Evolutionary conservation across 1,140 invertebrate genomes (phyloP).

Genomic region (Drosophila baimaii): DNA sequence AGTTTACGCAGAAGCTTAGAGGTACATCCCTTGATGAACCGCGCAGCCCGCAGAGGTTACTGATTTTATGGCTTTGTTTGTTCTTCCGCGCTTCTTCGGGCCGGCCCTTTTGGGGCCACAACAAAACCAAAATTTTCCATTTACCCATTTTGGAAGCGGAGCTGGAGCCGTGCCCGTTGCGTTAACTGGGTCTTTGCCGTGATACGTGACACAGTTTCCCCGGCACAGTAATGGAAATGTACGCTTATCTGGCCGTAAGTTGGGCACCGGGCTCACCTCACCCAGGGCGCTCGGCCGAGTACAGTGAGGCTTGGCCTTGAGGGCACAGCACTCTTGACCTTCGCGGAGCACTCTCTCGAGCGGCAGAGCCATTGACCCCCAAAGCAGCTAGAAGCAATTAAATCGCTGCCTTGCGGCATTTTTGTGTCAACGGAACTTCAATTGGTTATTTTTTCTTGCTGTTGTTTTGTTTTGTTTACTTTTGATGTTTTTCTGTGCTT

Average conservation of each 20-base stretch:
- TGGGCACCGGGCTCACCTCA: slow-evolving; percentile 12
- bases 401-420: slow-evolving; percentile 45
- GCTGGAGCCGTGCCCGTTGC: slow-evolving; percentile 13
- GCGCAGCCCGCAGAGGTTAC: not conserved
- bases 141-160: slow-evolving; percentile 22
- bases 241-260: slow-evolving; percentile 34
- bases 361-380: slow-evolving; percentile 57
- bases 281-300: slow-evolving; percentile 5
- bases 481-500: slow-evolving; percentile 21
- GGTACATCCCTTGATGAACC: not conserved
- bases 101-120: slow-evolving; percentile 16
- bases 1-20: slow-evolving; percentile 1
- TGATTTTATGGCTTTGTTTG: slow-evolving; percentile 35
- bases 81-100: slow-evolving; percentile 20
- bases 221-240: slow-evolving; percentile 37
- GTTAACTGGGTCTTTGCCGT: slow-evolving; percentile 57
- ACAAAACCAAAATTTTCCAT: slow-evolving; percentile 49
- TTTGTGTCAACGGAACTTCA: slow-evolving; percentile 77
- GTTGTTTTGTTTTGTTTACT: slow-evolving; percentile 23
- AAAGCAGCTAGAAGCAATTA: slow-evolving; percentile 46
- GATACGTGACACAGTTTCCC: slow-evolving; percentile 56
- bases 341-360: slow-evolving; percentile 21
- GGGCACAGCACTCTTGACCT: slow-evolving; percentile 39
- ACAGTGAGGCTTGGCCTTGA: slow-evolving; percentile 36
- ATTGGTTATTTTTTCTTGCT: slow-evolving; percentile 50